Evolutionary conservation across 2,888 invertebrate species (phyloP).

Genomic region (Melolontha melolontha): DNA sequence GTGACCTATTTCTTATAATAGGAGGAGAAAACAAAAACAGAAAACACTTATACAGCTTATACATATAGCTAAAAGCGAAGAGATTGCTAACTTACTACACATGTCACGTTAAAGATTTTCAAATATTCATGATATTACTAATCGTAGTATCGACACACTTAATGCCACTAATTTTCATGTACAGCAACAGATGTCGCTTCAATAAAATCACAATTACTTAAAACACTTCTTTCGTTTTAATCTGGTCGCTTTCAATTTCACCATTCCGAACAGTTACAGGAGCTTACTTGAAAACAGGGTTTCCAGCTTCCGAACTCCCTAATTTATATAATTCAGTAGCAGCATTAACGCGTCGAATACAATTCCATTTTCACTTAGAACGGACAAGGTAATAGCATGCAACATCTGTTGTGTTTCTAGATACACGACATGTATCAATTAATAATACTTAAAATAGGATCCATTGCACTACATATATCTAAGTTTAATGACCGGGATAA

Average conservation of each 20-base stretch:
- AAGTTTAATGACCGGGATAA: constrained; percentile 45
- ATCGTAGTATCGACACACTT: not conserved
- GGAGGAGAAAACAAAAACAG: constrained; percentile 30
- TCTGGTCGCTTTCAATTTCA: too few relatives aligned
- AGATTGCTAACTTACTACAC: constrained; percentile 40
- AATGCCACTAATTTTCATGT: not conserved
- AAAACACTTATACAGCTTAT: constrained; percentile 43
- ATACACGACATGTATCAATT: constrained; percentile 18
- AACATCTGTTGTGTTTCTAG: constrained; percentile 32
- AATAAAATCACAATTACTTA: too few relatives aligned
- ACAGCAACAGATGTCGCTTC: too few relatives aligned
- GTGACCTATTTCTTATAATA: constrained; percentile 36
- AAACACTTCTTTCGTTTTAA: too few relatives aligned
- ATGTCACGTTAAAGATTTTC: constrained; percentile 40
- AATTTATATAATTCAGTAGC: not conserved
- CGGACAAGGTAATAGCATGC: constrained; percentile 39
- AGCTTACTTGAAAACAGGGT: too few relatives aligned
- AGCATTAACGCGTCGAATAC: constrained; percentile 7
- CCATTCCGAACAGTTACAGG: too few relatives aligned
- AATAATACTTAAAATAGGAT: constrained; percentile 41
- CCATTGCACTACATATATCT: constrained; percentile 42
- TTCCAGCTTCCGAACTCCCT: too few relatives aligned
- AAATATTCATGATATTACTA: constrained; percentile 6
- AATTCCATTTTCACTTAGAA: constrained; percentile 8
- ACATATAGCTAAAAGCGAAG: constrained; percentile 42